Evolutionary conservation across 2,113 vertebrate species (phyloP).

Genomic region (Pithys albifrons): DNA sequence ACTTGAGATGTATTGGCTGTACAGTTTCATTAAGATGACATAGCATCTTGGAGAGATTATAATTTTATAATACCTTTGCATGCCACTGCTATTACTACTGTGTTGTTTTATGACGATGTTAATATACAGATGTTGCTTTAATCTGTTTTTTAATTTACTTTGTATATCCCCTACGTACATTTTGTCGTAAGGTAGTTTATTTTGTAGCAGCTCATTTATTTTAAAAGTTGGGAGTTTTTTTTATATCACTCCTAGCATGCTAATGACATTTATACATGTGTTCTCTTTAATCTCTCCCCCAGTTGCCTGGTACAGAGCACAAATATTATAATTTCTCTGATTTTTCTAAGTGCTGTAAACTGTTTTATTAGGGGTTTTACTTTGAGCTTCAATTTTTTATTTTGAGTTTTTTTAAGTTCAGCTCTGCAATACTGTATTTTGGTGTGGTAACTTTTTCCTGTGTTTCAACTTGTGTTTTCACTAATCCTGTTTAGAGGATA

Average conservation of each 20-base stretch:
- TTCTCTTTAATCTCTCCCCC: conserved; percentile 60
- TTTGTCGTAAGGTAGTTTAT: conserved; percentile 75
- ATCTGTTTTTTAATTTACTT: conserved; percentile 80
- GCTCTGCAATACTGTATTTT: neutral
- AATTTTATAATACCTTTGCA: conserved; percentile 77
- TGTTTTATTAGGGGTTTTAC: conserved; percentile 1
- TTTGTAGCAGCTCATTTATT: conserved; percentile 80
- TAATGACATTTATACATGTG: conserved; percentile 71
- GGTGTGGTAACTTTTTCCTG: neutral
- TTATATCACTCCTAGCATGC: conserved; percentile 61
- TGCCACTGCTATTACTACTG: conserved; percentile 67
- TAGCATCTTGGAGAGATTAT: conserved; percentile 71
- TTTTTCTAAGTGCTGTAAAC: conserved; percentile 21
- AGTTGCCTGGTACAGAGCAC: conserved; percentile 35
- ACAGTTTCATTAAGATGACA: conserved; percentile 70
- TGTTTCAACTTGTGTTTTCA: neutral
- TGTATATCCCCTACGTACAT: conserved; percentile 75
- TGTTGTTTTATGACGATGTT: conserved; percentile 73
- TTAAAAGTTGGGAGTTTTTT: conserved; percentile 73
- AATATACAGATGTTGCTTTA: conserved; percentile 82
- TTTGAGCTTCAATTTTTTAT: conserved; percentile 41
- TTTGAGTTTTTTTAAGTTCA: conserved; percentile 21
- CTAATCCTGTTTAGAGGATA: neutral
- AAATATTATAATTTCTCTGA: neutral
- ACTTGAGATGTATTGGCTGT: conserved; percentile 20